phyloP scores from a whole-genome alignment of 2,113 vertebrate genomes.

The Saiga tatarica region DNA sequence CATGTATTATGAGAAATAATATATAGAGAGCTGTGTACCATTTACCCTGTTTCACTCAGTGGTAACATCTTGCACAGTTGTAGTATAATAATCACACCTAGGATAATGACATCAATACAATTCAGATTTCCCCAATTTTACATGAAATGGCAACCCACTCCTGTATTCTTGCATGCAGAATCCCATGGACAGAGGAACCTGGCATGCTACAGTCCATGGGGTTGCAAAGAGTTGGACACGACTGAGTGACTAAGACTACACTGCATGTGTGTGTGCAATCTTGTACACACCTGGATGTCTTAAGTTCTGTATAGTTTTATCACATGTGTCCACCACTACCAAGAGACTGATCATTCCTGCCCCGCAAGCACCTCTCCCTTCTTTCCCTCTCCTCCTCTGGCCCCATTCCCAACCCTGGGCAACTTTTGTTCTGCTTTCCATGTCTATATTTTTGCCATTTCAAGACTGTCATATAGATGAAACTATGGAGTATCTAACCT shows the following conservation, averaged over 20 bases:
- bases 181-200: neutral
- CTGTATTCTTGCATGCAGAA: neutral
- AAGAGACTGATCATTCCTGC: neutral
- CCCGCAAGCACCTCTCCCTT: neutral
- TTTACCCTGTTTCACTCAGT: neutral
- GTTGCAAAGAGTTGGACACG: neutral
- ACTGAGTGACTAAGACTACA: neutral
- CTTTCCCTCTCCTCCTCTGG: neutral
- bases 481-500: neutral
- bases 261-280: neutral
- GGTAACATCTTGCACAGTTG: neutral
- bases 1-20: neutral
- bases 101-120: neutral
- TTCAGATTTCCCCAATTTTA: neutral
- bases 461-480: neutral
- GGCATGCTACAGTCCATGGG: neutral
- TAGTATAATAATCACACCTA: neutral
- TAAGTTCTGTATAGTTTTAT: neutral
- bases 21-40: neutral
- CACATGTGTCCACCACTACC: neutral
- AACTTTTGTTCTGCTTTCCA: neutral
- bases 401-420: neutral
- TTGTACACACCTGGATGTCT: neutral
- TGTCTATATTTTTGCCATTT: constrained; percentile 1
- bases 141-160: neutral